phyloP scores from a whole-genome alignment of 1,140 invertebrate genomes.

The Orius insidiosus region DNA sequence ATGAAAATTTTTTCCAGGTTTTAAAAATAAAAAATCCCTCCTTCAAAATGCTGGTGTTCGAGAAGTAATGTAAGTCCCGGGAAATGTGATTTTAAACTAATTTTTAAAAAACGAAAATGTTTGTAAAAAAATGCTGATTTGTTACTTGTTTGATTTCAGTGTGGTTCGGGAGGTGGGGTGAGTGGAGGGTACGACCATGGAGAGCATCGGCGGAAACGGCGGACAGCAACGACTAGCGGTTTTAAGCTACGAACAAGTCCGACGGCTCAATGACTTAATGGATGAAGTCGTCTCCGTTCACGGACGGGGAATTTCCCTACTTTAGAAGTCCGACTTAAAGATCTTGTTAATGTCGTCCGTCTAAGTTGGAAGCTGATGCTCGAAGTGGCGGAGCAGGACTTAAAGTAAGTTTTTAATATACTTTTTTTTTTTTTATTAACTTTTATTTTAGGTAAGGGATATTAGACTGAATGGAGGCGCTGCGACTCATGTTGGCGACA shows the following conservation, averaged over 20 bases:
- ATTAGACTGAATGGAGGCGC: conserved; percentile 96
- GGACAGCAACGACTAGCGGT: conserved; percentile 58
- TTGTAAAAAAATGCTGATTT: too few species aligned
- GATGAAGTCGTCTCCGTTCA: conserved; percentile 90
- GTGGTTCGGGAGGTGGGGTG: conserved; percentile 28
- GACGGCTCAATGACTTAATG: conserved; percentile 85
- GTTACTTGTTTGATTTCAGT: conserved; percentile 25
- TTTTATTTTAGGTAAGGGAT: conserved; percentile 51
- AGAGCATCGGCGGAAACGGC: conserved; percentile 18
- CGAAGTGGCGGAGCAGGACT: conserved; percentile 48
- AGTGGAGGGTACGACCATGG: conserved; percentile 28
- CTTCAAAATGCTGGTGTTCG: too few species aligned
- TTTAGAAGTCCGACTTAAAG: conserved; percentile 76
- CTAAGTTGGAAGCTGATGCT: conserved; percentile 60
- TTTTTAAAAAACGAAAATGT: too few species aligned
- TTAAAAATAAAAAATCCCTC: too few species aligned
- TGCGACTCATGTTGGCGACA: conserved; percentile 87
- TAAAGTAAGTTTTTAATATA: conserved; percentile 7
- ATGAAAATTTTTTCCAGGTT: too few species aligned
- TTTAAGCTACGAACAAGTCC: conserved; percentile 86
- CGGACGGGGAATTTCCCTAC: conserved; percentile 98
- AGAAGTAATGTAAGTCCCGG: too few species aligned
- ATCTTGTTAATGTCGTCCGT: conserved; percentile 79
- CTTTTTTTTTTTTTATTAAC: not conserved
- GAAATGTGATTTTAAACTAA: too few species aligned